These are phyloP conservation scores for Propithecus deckenii DNA, from an alignment of 2,797 vertebrate genomes.

Conservation along the genomic window DNA sequence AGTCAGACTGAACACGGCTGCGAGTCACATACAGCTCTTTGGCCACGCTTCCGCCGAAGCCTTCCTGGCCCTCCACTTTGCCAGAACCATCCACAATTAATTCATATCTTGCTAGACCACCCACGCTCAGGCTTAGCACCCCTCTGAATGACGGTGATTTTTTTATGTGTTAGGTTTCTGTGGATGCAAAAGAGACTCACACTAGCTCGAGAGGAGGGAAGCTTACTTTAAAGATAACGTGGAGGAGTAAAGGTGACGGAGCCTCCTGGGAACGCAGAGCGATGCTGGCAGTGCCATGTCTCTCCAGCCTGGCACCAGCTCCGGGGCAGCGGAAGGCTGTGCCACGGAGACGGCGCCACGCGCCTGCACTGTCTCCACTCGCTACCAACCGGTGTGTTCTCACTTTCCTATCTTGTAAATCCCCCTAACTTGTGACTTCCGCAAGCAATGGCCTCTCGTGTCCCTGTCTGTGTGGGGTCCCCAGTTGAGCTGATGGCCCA, in stretches of 20 bases:
- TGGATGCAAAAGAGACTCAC: neutral
- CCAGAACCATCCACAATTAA: fast-evolving
- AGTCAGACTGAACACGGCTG: too few relatives aligned
- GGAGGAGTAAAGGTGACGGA: neutral
- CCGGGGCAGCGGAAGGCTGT: neutral
- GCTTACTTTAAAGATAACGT: neutral
- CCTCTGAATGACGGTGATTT: fast-evolving
- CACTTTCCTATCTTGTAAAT: neutral
- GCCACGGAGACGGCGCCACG: fast-evolving
- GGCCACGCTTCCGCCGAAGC: neutral
- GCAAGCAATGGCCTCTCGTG: neutral
- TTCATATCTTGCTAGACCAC: neutral
- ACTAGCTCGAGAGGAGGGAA: neutral
- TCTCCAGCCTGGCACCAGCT: too few relatives aligned
- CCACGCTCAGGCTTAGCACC: fast-evolving
- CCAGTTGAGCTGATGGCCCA: neutral
- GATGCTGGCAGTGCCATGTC: fast-evolving
- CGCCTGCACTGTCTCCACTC: fast-evolving
- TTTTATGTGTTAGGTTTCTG: neutral
- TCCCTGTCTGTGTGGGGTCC: neutral
- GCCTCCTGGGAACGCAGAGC: too few relatives aligned
- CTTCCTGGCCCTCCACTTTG: neutral
- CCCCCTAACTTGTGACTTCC: neutral
- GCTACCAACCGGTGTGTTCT: fast-evolving
- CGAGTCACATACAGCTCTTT: too few relatives aligned